These are phyloP conservation scores for Sclerurus mexicanus DNA, from an alignment of 2,113 vertebrate genomes.

Conservation along the genomic window DNA sequence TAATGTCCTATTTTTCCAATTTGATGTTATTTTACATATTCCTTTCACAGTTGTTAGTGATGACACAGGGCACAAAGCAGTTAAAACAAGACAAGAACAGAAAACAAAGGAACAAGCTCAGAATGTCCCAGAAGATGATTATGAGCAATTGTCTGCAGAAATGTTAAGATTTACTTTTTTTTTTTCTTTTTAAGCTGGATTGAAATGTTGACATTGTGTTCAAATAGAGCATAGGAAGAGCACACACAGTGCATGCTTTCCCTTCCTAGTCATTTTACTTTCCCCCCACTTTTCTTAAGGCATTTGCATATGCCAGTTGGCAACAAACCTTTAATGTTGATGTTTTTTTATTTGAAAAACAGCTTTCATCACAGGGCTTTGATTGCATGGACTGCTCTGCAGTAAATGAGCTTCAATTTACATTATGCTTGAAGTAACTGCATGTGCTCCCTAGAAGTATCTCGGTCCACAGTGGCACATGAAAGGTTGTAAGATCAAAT, in stretches of 20 bases:
- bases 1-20: conserved; percentile 4
- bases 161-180: background rate
- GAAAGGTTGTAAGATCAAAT: background rate
- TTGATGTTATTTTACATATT: background rate
- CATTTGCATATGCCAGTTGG: background rate
- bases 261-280: background rate
- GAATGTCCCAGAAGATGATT: background rate
- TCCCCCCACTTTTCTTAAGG: background rate
- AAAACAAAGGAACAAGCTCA: conserved; percentile 18
- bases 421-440: background rate
- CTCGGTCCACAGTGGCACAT: background rate
- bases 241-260: background rate
- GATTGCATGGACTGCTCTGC: background rate
- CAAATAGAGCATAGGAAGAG: background rate
- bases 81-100: background rate
- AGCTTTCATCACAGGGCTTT: conserved; percentile 27
- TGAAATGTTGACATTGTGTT: background rate
- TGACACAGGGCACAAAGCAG: background rate
- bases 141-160: background rate
- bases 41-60: background rate
- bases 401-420: conserved; percentile 12
- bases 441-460: background rate
- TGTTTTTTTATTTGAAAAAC: background rate
- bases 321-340: conserved; percentile 15
- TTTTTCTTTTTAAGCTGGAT: background rate